Evolutionary conservation across 1,140 invertebrate genomes (phyloP), one percentile per base, ranked within the genome.

Genomic region (Lordiphosa collinella): DNA sequence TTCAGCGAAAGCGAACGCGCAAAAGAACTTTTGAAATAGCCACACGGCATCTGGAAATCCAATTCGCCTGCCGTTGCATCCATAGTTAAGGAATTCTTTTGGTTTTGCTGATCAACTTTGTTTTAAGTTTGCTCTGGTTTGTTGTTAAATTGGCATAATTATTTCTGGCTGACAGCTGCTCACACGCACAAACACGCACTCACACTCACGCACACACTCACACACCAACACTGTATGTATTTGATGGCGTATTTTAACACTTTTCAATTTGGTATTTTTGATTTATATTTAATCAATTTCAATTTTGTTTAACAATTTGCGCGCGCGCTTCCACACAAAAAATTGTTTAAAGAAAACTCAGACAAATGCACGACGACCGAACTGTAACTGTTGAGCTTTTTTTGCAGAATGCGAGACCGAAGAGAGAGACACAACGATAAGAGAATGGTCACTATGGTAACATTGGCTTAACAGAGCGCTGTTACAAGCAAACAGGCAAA

Each of bases 1-100:
- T 82, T 84, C 34, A 88, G 71, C 59, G 87, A 88, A 69, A 88
- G 85, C 66, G 87, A 88, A 66, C 87, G 87, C 46, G 87, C 87
- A 74, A 88, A 88, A 66, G 84, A 86, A 78, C 87, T 88, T 70
- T 88, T 88, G 63, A 88, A 88, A 56, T 66, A 86, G 65, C 86
- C 84, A 60, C 80, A 87, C 44, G 87, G 87, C 70, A 87, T 64
- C 62, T 86, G 79, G 54, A 88, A 88, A 76, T 88, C 87, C 69
- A 88, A 88, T 64, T 88, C 87, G 6, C 74, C 78, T 49, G 67
- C 60, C 60, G 56, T 14, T 16, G 59, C 13, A 52, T 46, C 12
- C 41, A 48, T 48, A 29, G 29, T 32, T 50, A 22, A 36, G 69
- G 67, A 68, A 72, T 76, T 16, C 53, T 59, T 50, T 55, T 16